These are phyloP conservation scores for Pocota personata DNA, from an alignment of 2,888 invertebrate species.

Conservation along the genomic window DNA sequence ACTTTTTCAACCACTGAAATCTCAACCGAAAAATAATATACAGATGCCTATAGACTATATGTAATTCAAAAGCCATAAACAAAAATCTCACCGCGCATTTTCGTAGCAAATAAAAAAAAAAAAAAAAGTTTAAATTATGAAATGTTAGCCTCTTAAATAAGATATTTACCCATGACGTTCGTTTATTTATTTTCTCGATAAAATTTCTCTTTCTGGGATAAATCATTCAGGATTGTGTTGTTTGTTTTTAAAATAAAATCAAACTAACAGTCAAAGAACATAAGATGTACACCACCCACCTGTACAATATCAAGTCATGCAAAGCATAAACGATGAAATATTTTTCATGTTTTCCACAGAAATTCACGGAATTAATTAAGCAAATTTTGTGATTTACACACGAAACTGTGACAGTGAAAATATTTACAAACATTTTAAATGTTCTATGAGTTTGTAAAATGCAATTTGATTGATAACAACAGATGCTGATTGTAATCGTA, in stretches of 20 bases:
- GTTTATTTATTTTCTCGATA: not conserved
- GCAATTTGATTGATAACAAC: constrained; percentile 25
- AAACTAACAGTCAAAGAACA: not conserved
- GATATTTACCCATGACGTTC: not conserved
- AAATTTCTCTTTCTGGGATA: not conserved
- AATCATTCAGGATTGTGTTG: not conserved
- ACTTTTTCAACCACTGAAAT: not conserved
- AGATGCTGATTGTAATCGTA: not conserved
- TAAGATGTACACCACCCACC: constrained; percentile 7
- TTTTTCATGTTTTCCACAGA: constrained; percentile 1
- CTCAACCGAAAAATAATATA: not conserved
- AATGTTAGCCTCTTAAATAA: not conserved
- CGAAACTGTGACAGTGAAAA: constrained; percentile 12
- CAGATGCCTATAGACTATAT: not conserved
- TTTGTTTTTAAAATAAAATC: not conserved
- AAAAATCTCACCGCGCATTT: not conserved
- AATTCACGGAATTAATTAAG: constrained; percentile 4
- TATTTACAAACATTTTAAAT: not conserved
- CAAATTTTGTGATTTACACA: not conserved
- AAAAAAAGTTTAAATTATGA: not conserved
- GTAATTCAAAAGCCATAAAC: not conserved
- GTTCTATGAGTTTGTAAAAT: not conserved
- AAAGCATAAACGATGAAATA: constrained; percentile 22
- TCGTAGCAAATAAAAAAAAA: not conserved
- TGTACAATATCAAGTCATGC: constrained; percentile 9